Percentiles rank a stretch among this genome's conserved stretches.
These are phyloP conservation scores for Otus scops DNA, from an alignment of 2,797 vertebrate species.

Conservation along the genomic window DNA sequence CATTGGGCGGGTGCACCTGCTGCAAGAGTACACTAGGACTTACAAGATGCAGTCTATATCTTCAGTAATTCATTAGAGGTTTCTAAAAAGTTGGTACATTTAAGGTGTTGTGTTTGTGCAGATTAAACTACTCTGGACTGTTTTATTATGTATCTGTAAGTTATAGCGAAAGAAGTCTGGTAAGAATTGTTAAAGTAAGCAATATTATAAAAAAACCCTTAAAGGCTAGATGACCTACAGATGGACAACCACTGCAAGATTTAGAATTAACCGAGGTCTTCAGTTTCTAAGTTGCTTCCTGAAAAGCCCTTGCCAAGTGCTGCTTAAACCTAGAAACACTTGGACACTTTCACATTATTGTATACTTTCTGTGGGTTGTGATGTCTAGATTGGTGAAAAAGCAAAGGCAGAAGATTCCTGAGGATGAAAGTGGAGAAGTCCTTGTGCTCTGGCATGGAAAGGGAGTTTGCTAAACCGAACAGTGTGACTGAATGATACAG, in stretches of 20 bases:
- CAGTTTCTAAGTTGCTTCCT: neutral
- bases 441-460: accelerated
- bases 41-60: neutral
- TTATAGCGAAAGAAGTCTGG: neutral
- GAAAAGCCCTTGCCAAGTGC: neutral
- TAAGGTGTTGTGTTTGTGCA: neutral
- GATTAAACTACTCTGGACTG: neutral
- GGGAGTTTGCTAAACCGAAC: neutral
- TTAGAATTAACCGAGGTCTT: neutral
- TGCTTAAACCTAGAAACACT: neutral
- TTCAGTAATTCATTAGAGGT: neutral
- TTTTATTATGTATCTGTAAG: neutral
- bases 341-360: neutral
- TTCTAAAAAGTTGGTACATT: neutral
- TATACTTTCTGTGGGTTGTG: neutral
- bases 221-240: neutral
- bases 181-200: neutral
- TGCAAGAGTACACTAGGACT: neutral
- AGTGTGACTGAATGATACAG: neutral
- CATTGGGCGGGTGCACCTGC: too few relatives aligned
- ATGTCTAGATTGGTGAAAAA: neutral
- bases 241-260: neutral
- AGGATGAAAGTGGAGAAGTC: neutral
- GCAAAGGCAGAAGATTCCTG: neutral
- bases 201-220: neutral